Evolutionary conservation across 2,797 vertebrate species (phyloP), one percentile per base, ranked within the genome.

Genomic region (Helicolenus hilgendorfi): DNA sequence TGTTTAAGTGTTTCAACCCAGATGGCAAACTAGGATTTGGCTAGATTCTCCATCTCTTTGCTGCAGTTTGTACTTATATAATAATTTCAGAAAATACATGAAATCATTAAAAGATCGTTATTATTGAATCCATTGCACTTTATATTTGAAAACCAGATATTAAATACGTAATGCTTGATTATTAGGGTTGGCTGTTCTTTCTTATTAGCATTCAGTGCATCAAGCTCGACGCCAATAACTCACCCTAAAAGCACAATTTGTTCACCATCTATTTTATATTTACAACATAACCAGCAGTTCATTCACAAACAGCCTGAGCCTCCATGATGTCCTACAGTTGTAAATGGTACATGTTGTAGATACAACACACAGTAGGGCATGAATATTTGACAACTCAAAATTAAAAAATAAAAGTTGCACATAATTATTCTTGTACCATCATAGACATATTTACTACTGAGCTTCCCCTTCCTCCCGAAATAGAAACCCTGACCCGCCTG

Each of bases 401-500:
- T 49, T 49, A 49, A 8, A 45, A 70, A 56, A n/a, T 2, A 62
- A 55, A 20, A 10, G 2, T 33, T 73, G 29, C 7, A 59, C n/a
- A 24, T 38, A 11, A 35, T 75, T 55, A 63, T 36, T 70, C 58
- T 63, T 15, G 18, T 15, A 14, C 22, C n/a, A 64, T 27, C 11
- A 69, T 33, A 27, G 24, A 22, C 27, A 77, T 71, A 62, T 80
- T 71, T 53, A 49, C 33, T 11, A 3, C 4, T 4, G 11, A 69
- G 55, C 15, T 11, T 13, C 62, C 29, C 13, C 22, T 31, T 56
- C 77, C 29, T 49, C n/a, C 70, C 2, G 5, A 88, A 89, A 89
- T 7, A 77, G 53, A 76, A 87, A 72, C 62, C 71, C 53, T 79
- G 85, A 70, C 75, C 83, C 31, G 13, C 45, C 68, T 11, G 72